Conservation (phyloP, 2,113 vertebrate genomes). For the Rhinogobius similis region DNA sequence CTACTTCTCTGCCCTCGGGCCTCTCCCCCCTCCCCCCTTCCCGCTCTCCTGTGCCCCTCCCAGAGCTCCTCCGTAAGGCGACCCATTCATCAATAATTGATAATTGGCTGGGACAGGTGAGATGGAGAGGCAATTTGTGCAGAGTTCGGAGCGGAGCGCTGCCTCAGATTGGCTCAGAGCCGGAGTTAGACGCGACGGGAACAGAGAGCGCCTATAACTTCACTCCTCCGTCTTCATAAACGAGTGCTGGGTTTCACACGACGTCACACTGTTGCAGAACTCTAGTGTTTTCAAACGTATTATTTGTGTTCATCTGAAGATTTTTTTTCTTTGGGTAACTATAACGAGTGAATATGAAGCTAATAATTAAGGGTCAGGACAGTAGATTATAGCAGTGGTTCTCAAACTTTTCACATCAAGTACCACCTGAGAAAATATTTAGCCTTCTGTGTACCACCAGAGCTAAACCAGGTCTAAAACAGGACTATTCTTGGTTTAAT, state of each 20-base stretch:
- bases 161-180: constrained; percentile 64
- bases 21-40: constrained; percentile 13
- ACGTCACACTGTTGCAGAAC: no score
- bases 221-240: background rate
- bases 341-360: no score
- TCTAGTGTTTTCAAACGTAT: no score
- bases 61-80: constrained; percentile 65
- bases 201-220: constrained; percentile 28
- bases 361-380: no score
- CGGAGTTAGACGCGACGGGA: constrained; percentile 37
- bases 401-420: no score
- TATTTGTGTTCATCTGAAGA: no score
- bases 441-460: no score
- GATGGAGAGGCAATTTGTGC: constrained; percentile 78
- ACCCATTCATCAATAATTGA: constrained; percentile 83
- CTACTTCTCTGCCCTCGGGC: constrained; percentile 41
- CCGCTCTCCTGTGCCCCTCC: constrained; percentile 21
- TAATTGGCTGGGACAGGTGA: constrained; percentile 79
- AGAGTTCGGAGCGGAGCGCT: constrained; percentile 65
- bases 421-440: no score
- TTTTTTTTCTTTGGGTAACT: no score
- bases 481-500: no score
- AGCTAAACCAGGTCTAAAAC: no score
- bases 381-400: no score
- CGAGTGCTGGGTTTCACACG: background rate